phyloP scores from a whole-genome alignment of 2,888 invertebrate genomes.

The Onchidella celtica region DNA sequence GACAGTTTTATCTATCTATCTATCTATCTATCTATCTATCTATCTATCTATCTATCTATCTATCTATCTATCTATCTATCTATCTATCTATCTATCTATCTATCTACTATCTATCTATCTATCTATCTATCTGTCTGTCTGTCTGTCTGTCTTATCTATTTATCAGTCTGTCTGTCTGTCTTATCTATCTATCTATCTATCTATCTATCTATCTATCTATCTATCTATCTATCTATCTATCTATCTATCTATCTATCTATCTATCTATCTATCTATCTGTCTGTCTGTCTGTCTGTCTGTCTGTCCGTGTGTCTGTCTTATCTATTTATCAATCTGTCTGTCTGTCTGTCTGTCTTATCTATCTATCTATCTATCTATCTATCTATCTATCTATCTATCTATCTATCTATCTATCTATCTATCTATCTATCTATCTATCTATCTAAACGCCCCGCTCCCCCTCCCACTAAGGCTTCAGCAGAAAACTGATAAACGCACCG shows the following conservation, averaged over 20 bases:
- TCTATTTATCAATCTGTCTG: too few relatives aligned
- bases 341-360: too few relatives aligned
- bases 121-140: too few relatives aligned
- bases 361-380: background rate
- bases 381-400: background rate
- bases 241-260: conserved; percentile 5
- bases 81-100: conserved; percentile 4
- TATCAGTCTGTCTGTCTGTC: too few relatives aligned
- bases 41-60: background rate
- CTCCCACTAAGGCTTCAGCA: too few relatives aligned
- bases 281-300: too few relatives aligned
- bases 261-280: background rate
- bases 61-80: conserved; percentile 13
- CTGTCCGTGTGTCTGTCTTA: too few relatives aligned
- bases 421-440: background rate
- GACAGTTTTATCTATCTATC: too few relatives aligned
- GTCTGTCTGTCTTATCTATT: too few relatives aligned
- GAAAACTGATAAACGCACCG: too few relatives aligned
- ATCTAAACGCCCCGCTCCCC: background rate
- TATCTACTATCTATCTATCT: too few relatives aligned
- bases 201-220: background rate
- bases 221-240: background rate
- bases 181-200: too few relatives aligned
- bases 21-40: background rate
- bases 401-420: background rate